These are phyloP conservation scores for Drosophila mauritiana DNA, from an alignment of 1,140 invertebrate species.

Conservation along the genomic window DNA sequence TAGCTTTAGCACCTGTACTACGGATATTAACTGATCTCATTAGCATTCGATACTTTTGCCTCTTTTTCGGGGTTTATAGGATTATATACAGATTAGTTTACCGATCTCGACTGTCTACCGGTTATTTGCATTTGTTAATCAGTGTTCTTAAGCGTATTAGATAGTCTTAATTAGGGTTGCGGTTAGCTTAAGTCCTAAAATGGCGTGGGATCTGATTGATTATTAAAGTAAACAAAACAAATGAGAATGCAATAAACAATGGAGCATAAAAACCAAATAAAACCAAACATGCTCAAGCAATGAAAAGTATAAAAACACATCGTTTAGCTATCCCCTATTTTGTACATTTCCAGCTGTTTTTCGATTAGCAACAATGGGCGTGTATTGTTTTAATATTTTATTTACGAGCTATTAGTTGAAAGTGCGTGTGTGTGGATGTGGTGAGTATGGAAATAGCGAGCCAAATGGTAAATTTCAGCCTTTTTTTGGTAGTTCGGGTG, in stretches of 20 bases:
- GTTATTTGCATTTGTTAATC: slow-evolving; percentile 38
- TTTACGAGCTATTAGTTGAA: slow-evolving; percentile 64
- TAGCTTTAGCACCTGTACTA: slow-evolving; percentile 45
- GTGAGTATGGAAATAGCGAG: slow-evolving; percentile 63
- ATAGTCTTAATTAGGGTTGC: slow-evolving; percentile 25
- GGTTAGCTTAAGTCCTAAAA: slow-evolving; percentile 38
- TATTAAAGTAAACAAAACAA: slow-evolving; percentile 24
- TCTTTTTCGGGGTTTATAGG: slow-evolving; percentile 32
- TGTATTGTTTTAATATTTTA: slow-evolving; percentile 13
- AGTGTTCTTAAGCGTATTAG: slow-evolving; percentile 25
- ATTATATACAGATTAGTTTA: slow-evolving; percentile 43
- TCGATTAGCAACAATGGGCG: slow-evolving; percentile 10
- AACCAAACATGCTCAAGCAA: slow-evolving; percentile 63
- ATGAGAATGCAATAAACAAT: slow-evolving; percentile 46
- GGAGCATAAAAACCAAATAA: slow-evolving; percentile 17
- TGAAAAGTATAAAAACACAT: slow-evolving; percentile 31
- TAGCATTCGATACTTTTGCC: slow-evolving; percentile 71
- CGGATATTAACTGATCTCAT: slow-evolving; percentile 58
- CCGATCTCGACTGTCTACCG: slow-evolving; percentile 8
- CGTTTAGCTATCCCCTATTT: slow-evolving; percentile 1
- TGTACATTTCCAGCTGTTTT: slow-evolving; percentile 19
- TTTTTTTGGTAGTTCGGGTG: slow-evolving; percentile 68
- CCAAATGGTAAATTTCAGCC: slow-evolving; percentile 66
- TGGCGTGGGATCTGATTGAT: slow-evolving; percentile 34
- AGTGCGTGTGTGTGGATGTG: slow-evolving; percentile 22